These are phyloP conservation scores for Puntigrus tetrazona DNA, from an alignment of 2,113 vertebrate genomes.

Conservation along the genomic window DNA sequence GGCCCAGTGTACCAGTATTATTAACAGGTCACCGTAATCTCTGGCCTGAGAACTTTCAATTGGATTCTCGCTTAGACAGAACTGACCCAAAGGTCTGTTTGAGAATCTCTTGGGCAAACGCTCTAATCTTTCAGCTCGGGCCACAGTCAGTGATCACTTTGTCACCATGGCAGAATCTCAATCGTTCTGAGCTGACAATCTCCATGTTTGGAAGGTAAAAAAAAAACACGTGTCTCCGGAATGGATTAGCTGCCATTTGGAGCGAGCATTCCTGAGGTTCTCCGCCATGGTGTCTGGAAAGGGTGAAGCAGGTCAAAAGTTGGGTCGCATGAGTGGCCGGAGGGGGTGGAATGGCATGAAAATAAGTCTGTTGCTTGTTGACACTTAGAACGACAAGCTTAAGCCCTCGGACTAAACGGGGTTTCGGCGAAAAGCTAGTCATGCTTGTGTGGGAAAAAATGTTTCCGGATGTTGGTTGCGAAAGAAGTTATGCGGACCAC, in stretches of 20 bases:
- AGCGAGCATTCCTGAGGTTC: constrained; percentile 45
- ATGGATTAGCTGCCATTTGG: constrained; percentile 43
- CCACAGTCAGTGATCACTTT: constrained; percentile 41
- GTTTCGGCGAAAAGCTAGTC: constrained; percentile 27
- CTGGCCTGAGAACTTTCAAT: constrained; percentile 10
- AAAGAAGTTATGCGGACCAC: neutral
- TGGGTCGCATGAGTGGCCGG: constrained; percentile 47
- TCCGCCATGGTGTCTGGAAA: constrained; percentile 43
- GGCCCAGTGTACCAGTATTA: neutral
- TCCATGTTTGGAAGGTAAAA: constrained; percentile 28
- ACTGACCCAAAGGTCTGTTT: constrained; percentile 23
- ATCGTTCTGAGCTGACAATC: constrained; percentile 7
- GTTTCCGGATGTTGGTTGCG: neutral
- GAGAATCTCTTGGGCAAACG: constrained; percentile 28
- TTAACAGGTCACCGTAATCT: constrained; percentile 22
- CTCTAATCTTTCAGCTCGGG: constrained; percentile 7
- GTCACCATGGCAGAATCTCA: constrained; percentile 17
- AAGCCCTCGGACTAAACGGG: constrained; percentile 26
- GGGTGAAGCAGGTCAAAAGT: constrained; percentile 48
- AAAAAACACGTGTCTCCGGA: constrained; percentile 42
- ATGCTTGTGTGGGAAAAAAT: constrained; percentile 45
- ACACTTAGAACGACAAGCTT: constrained; percentile 46
- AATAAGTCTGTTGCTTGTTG: constrained; percentile 45
- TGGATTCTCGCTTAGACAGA: constrained; percentile 28
- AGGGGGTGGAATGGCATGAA: constrained; percentile 32